A percentile compares a stretch with the other conserved stretches of the same genome.
These are phyloP conservation scores for Caenorhabditis sp. DNA, from an alignment of 2,888 invertebrate species.

Conservation along the genomic window DNA sequence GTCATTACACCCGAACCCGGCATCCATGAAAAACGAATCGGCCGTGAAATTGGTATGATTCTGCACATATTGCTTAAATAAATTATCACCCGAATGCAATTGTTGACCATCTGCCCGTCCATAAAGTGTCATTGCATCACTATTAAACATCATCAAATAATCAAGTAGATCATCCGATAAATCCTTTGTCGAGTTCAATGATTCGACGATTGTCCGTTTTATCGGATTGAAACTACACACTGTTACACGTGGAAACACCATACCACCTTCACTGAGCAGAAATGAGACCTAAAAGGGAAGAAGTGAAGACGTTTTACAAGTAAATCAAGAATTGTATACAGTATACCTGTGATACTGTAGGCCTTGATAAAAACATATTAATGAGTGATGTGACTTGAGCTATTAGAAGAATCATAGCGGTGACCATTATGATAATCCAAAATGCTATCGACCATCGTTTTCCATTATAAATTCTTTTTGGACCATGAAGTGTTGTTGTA, in stretches of 20 bases:
- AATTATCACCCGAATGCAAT: constrained; percentile 43
- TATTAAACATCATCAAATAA: constrained; percentile 57
- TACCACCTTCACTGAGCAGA: constrained; percentile 59
- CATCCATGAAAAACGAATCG: constrained; percentile 55
- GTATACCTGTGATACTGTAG: constrained; percentile 65
- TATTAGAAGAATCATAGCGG: constrained; percentile 52
- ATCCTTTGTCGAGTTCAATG: constrained; percentile 54
- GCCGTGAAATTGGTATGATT: constrained; percentile 52
- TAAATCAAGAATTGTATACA: not conserved
- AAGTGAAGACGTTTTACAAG: not conserved
- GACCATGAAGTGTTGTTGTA: constrained; percentile 67
- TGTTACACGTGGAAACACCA: constrained; percentile 63
- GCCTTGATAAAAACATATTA: constrained; percentile 50
- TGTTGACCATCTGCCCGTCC: constrained; percentile 37
- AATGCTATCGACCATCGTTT: constrained; percentile 48
- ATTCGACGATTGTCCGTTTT: constrained; percentile 55
- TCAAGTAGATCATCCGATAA: constrained; percentile 58
- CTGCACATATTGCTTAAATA: constrained; percentile 27
- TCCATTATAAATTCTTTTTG: constrained; percentile 60
- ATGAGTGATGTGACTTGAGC: constrained; percentile 55
- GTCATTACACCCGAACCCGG: constrained; percentile 58
- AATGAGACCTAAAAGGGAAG: constrained; percentile 57
- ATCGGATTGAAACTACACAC: constrained; percentile 67
- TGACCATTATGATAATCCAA: constrained; percentile 54
- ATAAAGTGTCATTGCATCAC: constrained; percentile 47